Evolutionary conservation across 2,888 invertebrate species (phyloP), one percentile per base, ranked within the genome.

Genomic region (Conus canariensis): DNA sequence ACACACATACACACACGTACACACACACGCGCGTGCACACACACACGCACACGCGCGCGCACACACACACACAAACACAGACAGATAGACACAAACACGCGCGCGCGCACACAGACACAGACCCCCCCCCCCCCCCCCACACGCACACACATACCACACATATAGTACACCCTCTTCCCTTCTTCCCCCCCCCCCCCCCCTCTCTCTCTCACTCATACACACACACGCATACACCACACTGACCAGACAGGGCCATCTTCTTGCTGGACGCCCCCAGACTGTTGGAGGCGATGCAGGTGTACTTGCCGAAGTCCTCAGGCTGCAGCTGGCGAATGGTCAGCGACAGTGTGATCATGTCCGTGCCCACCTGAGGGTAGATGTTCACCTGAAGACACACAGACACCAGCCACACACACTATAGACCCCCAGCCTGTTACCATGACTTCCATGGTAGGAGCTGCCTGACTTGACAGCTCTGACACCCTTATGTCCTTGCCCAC

Each of bases 221-320:
- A 80, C 77, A 80, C 80, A 80, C 80, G 45, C 80, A 56, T 19
- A 80, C 45, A 85, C 58, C 45, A 85, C 58, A 90, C 93, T 91
- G 83, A 94, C 94, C 94, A 87, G 93, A 92, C 25, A 94, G 90
- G 0, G 91, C 82, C 94, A 94, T 94, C 22, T 89, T 92, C 80
- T 94, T 93, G 12, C 88, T 90, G 88, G 94, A 93, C 60, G 85
- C 64, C 0, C 94, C 94, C 60, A 94, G 90, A 25, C 88, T 86
- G 90, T 94, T 94, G 30, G 93, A 92, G 6, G 94, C 94, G 56
- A 92, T 90, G 70, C 94, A 94, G 14, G 90, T 92, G 90, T 94
- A 94, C 30, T 92, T 80, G 8, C 94, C 94, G 80, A 91, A 94
- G 87, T 94, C 94, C 12, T 90, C 82, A 1, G 90, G 86, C 22